Evolutionary conservation across 1,140 invertebrate genomes (phyloP), one percentile per base, ranked within the genome.

Genomic region (Drosophila funebris): DNA sequence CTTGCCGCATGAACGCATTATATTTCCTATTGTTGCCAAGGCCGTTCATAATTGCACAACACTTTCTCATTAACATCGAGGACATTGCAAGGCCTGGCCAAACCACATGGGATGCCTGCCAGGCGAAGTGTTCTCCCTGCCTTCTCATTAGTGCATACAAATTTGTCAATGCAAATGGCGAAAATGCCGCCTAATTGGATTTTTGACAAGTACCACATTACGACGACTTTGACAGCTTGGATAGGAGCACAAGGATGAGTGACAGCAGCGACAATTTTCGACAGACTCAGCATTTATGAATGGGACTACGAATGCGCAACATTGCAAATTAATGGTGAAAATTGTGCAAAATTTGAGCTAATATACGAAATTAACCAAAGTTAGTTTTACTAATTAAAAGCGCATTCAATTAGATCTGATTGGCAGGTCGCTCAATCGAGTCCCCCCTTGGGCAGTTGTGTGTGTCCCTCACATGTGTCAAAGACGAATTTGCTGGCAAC

Each of bases 311-410:
- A 83, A 63, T 82, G 64, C 36, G 71, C 71, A 72, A 61, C 76
- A 67, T 66, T 69, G 63, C 80, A 80, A 79, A 84, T 84, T 85
- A 84, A 79, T 79, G 64, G 57, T 60, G 27, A 73, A 85, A 79
- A 80, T 58, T 66, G 72, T 20, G 67, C 24, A n/a, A 61, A 72
- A 57, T 71, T 77, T 54, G 36, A 29, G 53, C 37, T 48, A 37
- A 63, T 67, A 60, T 56, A 48, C 22, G 52, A 62, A 72, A 60
- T 68, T 64, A 48, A 63, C 61, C 67, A 79, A 76, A 79, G 62
- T 76, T 81, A 67, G 68, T 80, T 76, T 73, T 73, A 69, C 67
- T 76, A 79, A 84, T 84, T 84, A 80, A 84, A 64, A 53, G 63
- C 22, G 63, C 48, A 69, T 84, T 78, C 62, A 83, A 83, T 83